These are phyloP conservation scores for Parus major DNA, from an alignment of 2,113 vertebrate species.

Conservation along the genomic window DNA sequence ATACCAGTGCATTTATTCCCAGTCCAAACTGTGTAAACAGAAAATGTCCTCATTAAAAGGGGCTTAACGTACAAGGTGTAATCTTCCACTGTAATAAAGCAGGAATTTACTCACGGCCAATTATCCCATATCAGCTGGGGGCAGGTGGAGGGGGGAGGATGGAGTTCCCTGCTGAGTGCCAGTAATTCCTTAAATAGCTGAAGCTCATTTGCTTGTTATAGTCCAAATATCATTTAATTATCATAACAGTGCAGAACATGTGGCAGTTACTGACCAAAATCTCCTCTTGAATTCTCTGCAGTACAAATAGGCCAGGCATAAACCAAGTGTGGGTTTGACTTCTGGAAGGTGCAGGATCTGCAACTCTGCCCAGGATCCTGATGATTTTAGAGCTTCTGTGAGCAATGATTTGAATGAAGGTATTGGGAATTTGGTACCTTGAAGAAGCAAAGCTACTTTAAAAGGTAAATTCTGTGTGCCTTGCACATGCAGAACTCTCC, in stretches of 20 bases:
- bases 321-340: background rate
- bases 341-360: background rate
- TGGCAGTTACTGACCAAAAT: background rate
- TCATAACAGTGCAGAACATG: background rate
- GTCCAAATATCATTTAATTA: conserved; percentile 25
- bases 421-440: background rate
- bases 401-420: background rate
- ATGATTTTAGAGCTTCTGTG: background rate
- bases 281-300: background rate
- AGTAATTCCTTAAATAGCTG: conserved; percentile 20
- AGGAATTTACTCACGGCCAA: background rate
- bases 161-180: background rate
- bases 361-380: background rate
- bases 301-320: background rate
- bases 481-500: background rate
- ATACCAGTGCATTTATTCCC: background rate
- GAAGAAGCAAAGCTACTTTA: conserved; percentile 5
- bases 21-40: background rate
- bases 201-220: conserved; percentile 30
- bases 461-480: conserved; percentile 5
- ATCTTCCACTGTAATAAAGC: background rate
- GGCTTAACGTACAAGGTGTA: background rate
- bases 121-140: background rate
- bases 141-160: background rate
- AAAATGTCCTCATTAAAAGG: background rate